These are phyloP conservation scores for Corythoichthys haematopterus DNA, from an alignment of 2,113 vertebrate genomes.

Conservation along the genomic window DNA sequence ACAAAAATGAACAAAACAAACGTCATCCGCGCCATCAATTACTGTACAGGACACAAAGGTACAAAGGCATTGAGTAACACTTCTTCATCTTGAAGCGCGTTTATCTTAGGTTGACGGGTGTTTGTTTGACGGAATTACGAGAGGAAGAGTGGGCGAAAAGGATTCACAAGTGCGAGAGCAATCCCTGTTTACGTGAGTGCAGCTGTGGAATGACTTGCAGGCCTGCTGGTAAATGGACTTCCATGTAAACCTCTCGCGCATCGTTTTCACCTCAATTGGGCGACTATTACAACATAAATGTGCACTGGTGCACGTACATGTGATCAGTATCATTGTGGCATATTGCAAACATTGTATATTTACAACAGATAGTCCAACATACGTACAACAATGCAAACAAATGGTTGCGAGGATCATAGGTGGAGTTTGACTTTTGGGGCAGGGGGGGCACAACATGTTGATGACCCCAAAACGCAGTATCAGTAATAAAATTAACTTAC, in stretches of 20 bases:
- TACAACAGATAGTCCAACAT: background rate
- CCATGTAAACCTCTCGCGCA: conserved; percentile 7
- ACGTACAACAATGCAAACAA: background rate
- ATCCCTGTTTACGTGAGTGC: conserved; percentile 52
- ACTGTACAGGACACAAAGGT: conserved; percentile 9
- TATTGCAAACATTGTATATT: background rate
- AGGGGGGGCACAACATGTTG: too few species aligned
- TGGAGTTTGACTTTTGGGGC: too few species aligned
- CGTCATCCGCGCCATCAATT: conserved; percentile 30
- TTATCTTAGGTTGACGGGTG: conserved; percentile 36
- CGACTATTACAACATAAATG: background rate
- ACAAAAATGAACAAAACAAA: conserved; percentile 33
- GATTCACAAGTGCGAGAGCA: conserved; percentile 29
- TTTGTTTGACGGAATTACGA: conserved; percentile 9
- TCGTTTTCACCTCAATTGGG: background rate
- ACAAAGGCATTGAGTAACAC: background rate
- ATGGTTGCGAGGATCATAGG: background rate
- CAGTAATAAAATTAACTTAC: too few species aligned
- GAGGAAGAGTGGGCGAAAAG: conserved; percentile 29
- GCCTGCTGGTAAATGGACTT: conserved; percentile 18
- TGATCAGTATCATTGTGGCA: background rate
- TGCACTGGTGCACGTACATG: background rate
- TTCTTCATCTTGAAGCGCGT: conserved; percentile 27
- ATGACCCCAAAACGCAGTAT: too few species aligned
- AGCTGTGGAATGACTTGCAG: conserved; percentile 47